These are phyloP conservation scores for Trididemnum clinides DNA, from an alignment of 23 tunicate species.

Conservation along the genomic window DNA sequence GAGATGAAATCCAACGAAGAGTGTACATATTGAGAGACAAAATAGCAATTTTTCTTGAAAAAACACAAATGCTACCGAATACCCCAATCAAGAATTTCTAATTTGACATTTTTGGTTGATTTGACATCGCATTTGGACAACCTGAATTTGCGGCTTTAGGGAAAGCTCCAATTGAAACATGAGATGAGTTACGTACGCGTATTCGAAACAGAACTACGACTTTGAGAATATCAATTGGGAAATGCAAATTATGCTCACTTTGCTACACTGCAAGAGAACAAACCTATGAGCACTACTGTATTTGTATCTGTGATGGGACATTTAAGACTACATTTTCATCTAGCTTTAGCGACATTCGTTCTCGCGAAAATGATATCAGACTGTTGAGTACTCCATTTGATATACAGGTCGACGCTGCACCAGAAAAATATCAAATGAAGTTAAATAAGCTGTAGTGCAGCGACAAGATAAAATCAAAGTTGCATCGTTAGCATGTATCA, in stretches of 20 bases:
- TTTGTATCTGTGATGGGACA: constrained; percentile 17
- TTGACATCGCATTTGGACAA: constrained; percentile 32
- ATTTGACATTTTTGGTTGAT: constrained; percentile 26
- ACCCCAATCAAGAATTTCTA: constrained; percentile 18
- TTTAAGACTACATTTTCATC: constrained; percentile 14
- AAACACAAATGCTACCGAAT: neutral
- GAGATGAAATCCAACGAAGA: neutral
- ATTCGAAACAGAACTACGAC: constrained; percentile 35
- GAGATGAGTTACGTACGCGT: constrained; percentile 20
- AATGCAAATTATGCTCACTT: constrained; percentile 31
- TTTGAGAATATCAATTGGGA: constrained; percentile 18
- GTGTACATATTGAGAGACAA: neutral
- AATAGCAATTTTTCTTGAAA: neutral
- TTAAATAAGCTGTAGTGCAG: constrained; percentile 25
- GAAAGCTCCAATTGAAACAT: constrained; percentile 6
- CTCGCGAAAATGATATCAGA: constrained; percentile 19
- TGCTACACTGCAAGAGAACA: constrained; percentile 22
- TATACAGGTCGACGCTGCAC: neutral
- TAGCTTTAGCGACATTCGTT: constrained; percentile 24
- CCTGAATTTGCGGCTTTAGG: too few relatives aligned
- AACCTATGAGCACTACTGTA: neutral
- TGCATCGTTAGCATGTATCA: neutral
- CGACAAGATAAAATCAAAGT: constrained; percentile 12
- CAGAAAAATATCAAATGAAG: constrained; percentile 35
- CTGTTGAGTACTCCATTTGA: constrained; percentile 38